phyloP scores from a whole-genome alignment of 2,113 vertebrate genomes.

The Pampusana beccarii region DNA sequence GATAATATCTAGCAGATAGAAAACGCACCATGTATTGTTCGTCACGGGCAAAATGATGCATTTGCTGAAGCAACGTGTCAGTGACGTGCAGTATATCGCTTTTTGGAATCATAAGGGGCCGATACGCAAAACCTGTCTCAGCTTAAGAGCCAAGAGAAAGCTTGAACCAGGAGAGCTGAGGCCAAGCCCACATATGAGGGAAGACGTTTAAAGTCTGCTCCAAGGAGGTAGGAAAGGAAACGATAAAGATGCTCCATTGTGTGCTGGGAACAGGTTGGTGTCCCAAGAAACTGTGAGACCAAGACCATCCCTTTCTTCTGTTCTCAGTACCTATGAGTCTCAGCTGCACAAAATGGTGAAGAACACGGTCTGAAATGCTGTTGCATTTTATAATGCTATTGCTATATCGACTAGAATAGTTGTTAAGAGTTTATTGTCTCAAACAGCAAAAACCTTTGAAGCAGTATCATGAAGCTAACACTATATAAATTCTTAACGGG shows the following conservation, averaged over 20 bases:
- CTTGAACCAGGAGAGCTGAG: background rate
- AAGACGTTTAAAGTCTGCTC: background rate
- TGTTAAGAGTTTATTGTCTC: background rate
- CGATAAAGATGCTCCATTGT: background rate
- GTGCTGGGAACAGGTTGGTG: background rate
- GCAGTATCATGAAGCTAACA: background rate
- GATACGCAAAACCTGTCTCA: background rate
- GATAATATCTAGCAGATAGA: background rate
- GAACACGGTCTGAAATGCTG: background rate
- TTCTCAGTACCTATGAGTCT: background rate
- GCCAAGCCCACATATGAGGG: background rate
- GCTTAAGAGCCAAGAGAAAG: background rate
- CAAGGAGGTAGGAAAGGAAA: fast-evolving
- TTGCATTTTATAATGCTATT: background rate
- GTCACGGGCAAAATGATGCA: fast-evolving
- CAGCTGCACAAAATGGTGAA: background rate
- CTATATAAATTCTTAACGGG: background rate
- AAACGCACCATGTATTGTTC: background rate
- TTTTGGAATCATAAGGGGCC: background rate
- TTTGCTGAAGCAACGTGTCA: background rate
- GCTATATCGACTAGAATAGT: fast-evolving
- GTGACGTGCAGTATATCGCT: background rate
- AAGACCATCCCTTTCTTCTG: background rate
- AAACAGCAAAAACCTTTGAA: background rate
- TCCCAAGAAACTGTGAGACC: background rate